phyloP scores from a whole-genome alignment of 2,888 invertebrate genomes.

The Deroplatys truncata region DNA sequence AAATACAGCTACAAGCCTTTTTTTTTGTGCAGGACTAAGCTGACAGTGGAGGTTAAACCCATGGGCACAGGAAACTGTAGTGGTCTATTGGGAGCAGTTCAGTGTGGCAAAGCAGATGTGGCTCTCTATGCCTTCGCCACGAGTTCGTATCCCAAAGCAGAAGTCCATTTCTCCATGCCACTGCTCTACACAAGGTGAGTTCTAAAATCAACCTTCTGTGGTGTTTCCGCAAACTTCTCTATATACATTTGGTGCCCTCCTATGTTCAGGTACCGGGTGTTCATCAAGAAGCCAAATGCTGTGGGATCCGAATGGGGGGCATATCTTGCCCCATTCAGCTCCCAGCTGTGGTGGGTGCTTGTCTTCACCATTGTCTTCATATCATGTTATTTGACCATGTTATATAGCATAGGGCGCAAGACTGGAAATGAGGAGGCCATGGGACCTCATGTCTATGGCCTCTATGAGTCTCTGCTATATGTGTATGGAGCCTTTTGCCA shows the following conservation, averaged over 20 bases:
- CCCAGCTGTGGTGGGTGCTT: constrained; percentile 20
- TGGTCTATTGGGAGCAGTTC: constrained; percentile 36
- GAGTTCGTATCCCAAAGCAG: constrained; percentile 31
- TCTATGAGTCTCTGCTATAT: constrained; percentile 20
- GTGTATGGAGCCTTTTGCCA: constrained; percentile 37
- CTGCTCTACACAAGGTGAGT: constrained; percentile 33
- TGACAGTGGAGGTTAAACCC: constrained; percentile 33
- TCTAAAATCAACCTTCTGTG: neutral
- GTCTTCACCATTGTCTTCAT: constrained; percentile 3
- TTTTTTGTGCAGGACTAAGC: constrained; percentile 4
- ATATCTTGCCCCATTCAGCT: constrained; percentile 22
- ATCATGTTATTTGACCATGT: constrained; percentile 1
- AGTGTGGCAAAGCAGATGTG: constrained; percentile 34
- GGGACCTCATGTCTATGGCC: constrained; percentile 12
- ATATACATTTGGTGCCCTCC: too few species aligned
- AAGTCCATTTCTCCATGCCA: constrained; percentile 38
- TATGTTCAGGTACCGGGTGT: constrained; percentile 13
- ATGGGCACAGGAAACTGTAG: constrained; percentile 33
- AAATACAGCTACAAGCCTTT: neutral
- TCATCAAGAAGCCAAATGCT: constrained; percentile 8
- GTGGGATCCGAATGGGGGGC: constrained; percentile 17
- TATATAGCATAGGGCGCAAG: constrained; percentile 15
- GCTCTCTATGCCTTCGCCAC: constrained; percentile 37
- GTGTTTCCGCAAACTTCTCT: too few species aligned
- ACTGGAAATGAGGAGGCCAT: constrained; percentile 13